phyloP scores from a whole-genome alignment of 2,888 invertebrate genomes.

The Sisyra nigra region DNA sequence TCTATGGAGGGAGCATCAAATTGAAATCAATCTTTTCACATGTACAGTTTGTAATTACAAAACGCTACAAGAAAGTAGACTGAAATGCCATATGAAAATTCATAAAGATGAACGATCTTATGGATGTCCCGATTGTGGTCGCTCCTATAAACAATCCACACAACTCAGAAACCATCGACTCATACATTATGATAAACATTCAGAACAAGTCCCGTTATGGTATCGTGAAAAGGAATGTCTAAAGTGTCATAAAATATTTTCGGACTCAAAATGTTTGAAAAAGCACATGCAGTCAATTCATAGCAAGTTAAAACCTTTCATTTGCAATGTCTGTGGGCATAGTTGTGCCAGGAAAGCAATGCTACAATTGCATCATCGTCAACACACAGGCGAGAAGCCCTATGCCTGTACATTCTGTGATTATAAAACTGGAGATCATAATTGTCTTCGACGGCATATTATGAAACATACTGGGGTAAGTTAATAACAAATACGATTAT shows the following conservation, averaged over 20 bases:
- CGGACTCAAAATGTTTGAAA: slow-evolving; percentile 48
- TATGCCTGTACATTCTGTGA: slow-evolving; percentile 50
- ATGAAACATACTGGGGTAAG: slow-evolving; percentile 40
- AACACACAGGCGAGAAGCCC: slow-evolving; percentile 66
- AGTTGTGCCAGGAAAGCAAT: slow-evolving; percentile 54
- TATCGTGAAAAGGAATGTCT: slow-evolving; percentile 47
- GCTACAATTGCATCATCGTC: slow-evolving; percentile 51
- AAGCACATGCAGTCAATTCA: slow-evolving; percentile 58
- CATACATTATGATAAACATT: slow-evolving; percentile 26
- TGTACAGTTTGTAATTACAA: slow-evolving; percentile 39
- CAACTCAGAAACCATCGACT: slow-evolving; percentile 45
- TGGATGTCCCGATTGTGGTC: slow-evolving; percentile 36
- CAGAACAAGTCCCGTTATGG: slow-evolving; percentile 22
- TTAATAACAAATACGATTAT: slow-evolving; percentile 8
- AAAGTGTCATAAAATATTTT: slow-evolving; percentile 48
- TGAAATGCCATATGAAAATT: slow-evolving; percentile 45
- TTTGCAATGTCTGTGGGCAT: slow-evolving; percentile 58
- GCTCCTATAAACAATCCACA: slow-evolving; percentile 41
- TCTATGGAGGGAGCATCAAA: slow-evolving; percentile 48
- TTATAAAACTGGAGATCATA: slow-evolving; percentile 59
- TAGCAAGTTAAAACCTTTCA: slow-evolving; percentile 53
- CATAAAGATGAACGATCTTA: slow-evolving; percentile 36
- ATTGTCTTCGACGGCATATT: slow-evolving; percentile 48
- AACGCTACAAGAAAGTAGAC: slow-evolving; percentile 36
- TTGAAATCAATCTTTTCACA: slow-evolving; percentile 38